Evolutionary conservation across 2,113 vertebrate species (phyloP).

Genomic region (Ictalurus punctatus): DNA sequence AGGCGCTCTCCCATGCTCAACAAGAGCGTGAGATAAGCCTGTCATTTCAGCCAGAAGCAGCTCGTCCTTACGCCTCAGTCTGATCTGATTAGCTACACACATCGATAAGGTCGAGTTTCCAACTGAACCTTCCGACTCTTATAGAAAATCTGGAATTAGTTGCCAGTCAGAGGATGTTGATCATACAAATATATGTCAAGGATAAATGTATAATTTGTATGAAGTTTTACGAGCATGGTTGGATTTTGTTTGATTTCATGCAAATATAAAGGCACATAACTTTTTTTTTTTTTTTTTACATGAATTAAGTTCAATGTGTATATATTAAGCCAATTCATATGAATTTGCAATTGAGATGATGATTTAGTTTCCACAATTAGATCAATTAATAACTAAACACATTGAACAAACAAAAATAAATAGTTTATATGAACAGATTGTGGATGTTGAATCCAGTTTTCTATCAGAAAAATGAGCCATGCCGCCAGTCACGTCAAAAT

Average conservation of each 20-base stretch:
- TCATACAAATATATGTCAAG: neutral
- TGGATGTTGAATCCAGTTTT: neutral
- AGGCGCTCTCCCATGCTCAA: constrained; percentile 30
- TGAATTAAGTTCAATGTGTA: no score
- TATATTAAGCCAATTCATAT: no score
- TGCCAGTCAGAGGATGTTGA: neutral
- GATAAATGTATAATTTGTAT: neutral
- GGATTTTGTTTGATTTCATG: neutral
- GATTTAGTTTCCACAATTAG: neutral
- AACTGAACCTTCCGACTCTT: neutral
- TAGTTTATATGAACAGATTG: neutral
- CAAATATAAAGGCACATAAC: no score
- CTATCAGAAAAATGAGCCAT: constrained; percentile 6
- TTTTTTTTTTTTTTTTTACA: no score
- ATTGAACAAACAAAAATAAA: neutral
- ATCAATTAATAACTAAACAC: neutral
- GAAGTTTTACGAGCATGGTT: neutral
- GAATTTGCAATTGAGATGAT: neutral
- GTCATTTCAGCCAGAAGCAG: constrained; percentile 26
- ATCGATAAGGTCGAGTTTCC: neutral
- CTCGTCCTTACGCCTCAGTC: neutral
- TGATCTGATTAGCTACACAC: constrained; percentile 4
- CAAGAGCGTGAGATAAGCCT: constrained; percentile 40
- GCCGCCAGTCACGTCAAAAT: constrained; percentile 16
- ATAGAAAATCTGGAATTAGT: neutral